A percentile compares a stretch with the other conserved stretches of the same genome.
These are phyloP conservation scores for Scomber colias DNA, from an alignment of 2,113 vertebrate genomes.

Conservation along the genomic window DNA sequence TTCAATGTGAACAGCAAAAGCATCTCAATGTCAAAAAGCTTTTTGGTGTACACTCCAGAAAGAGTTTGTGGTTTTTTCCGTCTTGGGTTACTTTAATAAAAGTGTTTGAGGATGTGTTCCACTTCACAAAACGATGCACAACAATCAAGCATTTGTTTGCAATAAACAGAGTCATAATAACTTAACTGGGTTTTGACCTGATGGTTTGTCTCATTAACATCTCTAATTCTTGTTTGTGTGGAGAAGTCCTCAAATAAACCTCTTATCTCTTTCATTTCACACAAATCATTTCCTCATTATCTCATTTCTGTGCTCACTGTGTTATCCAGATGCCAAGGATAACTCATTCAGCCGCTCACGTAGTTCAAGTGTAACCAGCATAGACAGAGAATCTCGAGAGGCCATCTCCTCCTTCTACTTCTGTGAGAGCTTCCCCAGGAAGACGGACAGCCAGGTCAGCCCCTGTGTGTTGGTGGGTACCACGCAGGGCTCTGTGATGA, in stretches of 20 bases:
- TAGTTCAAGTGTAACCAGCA: constrained; percentile 97
- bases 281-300: background rate
- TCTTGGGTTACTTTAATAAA: background rate
- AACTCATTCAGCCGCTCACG: constrained; percentile 95
- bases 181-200: background rate
- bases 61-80: background rate
- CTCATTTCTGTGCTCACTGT: constrained; percentile 26
- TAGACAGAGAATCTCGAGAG: constrained; percentile 96
- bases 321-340: constrained; percentile 91
- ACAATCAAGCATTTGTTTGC: background rate
- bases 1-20: constrained; percentile 15
- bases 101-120: background rate
- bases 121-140: background rate
- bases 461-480: constrained; percentile 96
- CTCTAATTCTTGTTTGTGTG: constrained; percentile 8
- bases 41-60: background rate
- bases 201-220: constrained; percentile 27
- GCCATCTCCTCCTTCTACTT: constrained; percentile 95
- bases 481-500: constrained; percentile 91
- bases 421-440: constrained; percentile 93
- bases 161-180: constrained; percentile 14
- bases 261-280: background rate
- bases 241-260: background rate
- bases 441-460: constrained; percentile 84
- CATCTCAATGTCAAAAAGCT: constrained; percentile 61